Conservation (phyloP, 1,140 invertebrate species). For the Conus betulinus region DNA sequence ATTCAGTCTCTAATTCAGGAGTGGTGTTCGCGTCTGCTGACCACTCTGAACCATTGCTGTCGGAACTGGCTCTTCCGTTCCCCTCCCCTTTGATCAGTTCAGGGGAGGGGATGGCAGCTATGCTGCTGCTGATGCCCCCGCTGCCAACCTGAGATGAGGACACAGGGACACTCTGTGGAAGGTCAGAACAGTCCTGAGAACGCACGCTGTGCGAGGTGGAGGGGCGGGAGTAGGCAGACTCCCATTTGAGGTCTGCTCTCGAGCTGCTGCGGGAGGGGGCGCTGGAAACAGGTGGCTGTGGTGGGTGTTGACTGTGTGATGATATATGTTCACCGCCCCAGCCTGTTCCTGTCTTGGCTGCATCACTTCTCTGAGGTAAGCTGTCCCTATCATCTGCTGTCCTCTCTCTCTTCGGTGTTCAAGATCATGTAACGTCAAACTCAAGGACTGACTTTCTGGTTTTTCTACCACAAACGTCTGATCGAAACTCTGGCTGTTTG, state of each 20-base stretch:
- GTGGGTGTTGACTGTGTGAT: background rate
- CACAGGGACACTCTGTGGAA: background rate
- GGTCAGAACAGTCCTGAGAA: background rate
- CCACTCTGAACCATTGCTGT: background rate
- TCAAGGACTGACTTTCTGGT: background rate
- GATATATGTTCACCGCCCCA: background rate
- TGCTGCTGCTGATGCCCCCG: background rate
- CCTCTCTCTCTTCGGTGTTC: background rate
- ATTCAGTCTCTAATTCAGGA: background rate
- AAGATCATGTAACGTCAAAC: background rate
- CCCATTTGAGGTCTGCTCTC: constrained; percentile 4
- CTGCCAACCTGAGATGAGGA: background rate
- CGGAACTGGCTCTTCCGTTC: background rate
- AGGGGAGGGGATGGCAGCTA: background rate
- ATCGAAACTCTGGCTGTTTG: background rate
- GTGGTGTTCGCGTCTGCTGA: background rate
- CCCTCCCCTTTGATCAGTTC: background rate
- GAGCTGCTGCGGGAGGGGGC: background rate
- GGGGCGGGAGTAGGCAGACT: constrained; percentile 11
- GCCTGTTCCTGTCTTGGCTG: background rate
- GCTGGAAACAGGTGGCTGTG: background rate
- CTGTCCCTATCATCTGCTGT: background rate
- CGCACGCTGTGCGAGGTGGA: background rate
- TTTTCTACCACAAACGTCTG: background rate
- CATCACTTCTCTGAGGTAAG: background rate